Evolutionary conservation across 2,888 invertebrate species (phyloP), one percentile per base, ranked within the genome.

Genomic region (Eumacrocentrus americanus): DNA sequence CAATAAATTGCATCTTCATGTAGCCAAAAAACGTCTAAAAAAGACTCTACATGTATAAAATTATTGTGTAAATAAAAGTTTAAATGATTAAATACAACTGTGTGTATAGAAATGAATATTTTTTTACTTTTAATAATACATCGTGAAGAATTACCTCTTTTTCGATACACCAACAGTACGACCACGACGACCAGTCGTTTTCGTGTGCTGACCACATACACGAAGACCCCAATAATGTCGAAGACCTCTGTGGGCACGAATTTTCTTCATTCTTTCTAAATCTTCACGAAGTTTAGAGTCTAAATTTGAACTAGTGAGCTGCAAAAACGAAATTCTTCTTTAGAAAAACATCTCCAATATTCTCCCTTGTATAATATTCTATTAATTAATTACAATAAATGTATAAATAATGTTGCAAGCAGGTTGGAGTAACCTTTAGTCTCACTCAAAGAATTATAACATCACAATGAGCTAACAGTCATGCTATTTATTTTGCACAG

Each of bases 161-260:
- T 99, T 99, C 80, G 98, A 98, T 77, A 99, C 99, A 94, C 99
- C 99, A 77, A 99, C 99, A 84, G 99, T 99, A 84, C 98, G 91
- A 84, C 98, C 99, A 85, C 98, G 91, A 82, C 98, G 91, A 78
- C 99, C 99, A 71, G 99, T 99, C 44, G 99, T 99, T 86, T 99
- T 99, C 60, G 99, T 99, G 82, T 99, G 99, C 83, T 99, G 99
- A 86, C 99, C 99, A 82, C 99, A 91, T 60, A 99, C 98, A 84
- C 99, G 91, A 73, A 99, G 92, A 78, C 98, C 98, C 98, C 98
- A 99, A 85, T 95, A 98, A 81, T 99, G 99, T 84, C 99, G 91
- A 84, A 99, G 91, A 83, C 99, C 99, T 81, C 99, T 90, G 83
- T 99, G 99, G 64, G 97, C 95, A 77, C 97, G 91, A 79, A 99